These are phyloP conservation scores for Falco rusticolus DNA, from an alignment of 2,797 vertebrate genomes.

Conservation along the genomic window DNA sequence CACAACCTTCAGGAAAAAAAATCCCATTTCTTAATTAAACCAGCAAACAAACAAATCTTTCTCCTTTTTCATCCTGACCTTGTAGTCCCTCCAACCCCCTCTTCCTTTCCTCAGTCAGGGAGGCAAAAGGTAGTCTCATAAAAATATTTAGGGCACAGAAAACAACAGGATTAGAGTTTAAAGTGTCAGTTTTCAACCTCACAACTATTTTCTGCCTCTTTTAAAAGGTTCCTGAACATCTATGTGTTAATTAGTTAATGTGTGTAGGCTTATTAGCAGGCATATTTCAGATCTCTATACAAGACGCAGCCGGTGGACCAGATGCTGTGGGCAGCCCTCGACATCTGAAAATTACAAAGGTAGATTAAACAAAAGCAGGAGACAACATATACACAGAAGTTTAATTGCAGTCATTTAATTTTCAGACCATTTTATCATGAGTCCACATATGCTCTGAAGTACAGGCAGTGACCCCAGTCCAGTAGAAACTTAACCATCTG, in stretches of 20 bases:
- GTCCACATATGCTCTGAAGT: neutral
- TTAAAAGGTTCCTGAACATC: neutral
- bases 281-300: neutral
- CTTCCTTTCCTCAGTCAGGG: neutral
- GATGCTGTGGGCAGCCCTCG: neutral
- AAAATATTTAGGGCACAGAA: neutral
- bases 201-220: neutral
- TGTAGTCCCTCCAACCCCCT: neutral
- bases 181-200: neutral
- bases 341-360: neutral
- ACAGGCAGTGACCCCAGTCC: neutral
- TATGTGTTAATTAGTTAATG: neutral
- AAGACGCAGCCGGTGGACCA: neutral
- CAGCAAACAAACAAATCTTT: neutral
- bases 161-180: neutral
- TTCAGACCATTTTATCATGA: neutral
- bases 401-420: neutral
- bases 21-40: conserved; percentile 20
- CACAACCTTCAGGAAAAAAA: neutral
- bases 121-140: neutral
- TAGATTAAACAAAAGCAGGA: conserved; percentile 8
- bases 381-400: neutral
- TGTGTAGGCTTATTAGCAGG: neutral
- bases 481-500: neutral
- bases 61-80: neutral